These are phyloP conservation scores for Drosophila emarginata DNA, from an alignment of 2,888 invertebrate genomes.

Conservation along the genomic window DNA sequence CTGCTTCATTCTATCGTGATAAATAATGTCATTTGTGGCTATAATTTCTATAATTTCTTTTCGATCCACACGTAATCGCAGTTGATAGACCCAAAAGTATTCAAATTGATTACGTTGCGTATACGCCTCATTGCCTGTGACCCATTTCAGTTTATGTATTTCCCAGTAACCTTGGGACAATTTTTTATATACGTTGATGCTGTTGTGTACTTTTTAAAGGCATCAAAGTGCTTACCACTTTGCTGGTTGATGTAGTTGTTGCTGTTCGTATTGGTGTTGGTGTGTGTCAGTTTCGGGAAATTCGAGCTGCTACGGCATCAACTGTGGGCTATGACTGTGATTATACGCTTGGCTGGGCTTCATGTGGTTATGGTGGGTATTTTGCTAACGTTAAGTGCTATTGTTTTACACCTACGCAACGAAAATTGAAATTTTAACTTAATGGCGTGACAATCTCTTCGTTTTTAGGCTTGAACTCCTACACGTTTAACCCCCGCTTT, in stretches of 20 bases:
- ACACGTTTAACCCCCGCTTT: not conserved
- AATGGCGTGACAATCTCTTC: conserved; percentile 47
- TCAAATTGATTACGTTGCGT: conserved; percentile 64
- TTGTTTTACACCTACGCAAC: conserved; percentile 51
- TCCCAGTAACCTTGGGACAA: conserved; percentile 43
- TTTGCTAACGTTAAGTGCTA: conserved; percentile 45
- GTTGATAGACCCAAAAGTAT: conserved; percentile 53
- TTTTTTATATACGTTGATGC: not conserved
- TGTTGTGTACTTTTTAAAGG: conserved; percentile 16
- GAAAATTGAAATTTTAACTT: conserved; percentile 48
- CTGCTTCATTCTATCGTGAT: conserved; percentile 26
- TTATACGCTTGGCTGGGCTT: conserved; percentile 39
- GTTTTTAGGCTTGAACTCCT: not conserved
- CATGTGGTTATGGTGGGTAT: conserved; percentile 29
- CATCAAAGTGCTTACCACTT: conserved; percentile 9
- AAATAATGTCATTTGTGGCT: conserved; percentile 32
- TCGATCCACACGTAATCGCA: conserved; percentile 22
- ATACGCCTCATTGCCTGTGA: conserved; percentile 65
- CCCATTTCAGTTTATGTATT: conserved; percentile 36
- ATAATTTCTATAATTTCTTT: conserved; percentile 26
- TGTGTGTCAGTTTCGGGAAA: conserved; percentile 33
- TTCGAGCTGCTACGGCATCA: conserved; percentile 24
- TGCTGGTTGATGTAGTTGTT: not conserved
- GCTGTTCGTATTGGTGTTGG: conserved; percentile 18
- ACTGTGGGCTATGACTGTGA: conserved; percentile 30